Evolutionary conservation across 2,888 invertebrate genomes (phyloP), one percentile per base, ranked within the genome.

Genomic region (Baccha elongata): DNA sequence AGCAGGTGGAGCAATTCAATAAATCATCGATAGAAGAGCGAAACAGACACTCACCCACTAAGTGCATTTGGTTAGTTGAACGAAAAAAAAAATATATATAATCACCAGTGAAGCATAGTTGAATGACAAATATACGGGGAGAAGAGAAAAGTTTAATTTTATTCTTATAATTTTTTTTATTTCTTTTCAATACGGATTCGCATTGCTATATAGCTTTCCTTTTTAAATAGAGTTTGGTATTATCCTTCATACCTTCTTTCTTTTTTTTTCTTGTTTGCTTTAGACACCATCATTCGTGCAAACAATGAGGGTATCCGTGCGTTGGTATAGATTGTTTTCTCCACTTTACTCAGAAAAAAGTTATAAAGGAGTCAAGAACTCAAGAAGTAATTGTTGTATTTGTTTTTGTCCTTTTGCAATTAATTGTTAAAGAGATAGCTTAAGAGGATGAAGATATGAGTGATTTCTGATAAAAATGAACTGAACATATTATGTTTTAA

Each of bases 1-100:
- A 84, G 72, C 81, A 85, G 81, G 78, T 84, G 78, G 68, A 84
- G 65, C 65, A 75, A 84, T 78, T 85, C 81, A 84, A 85, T 85
- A 78, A 84, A 84, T 74, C 81, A 84, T 81, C 69, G 74, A 72
- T 65, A 58, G 55, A 74, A 74, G 50, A 69, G 42, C 42, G 60
- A 60, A 42, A 60, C 29, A 44, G 74, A 69, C 64, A 69, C 69
- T 74, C 64, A 46, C 40, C 79, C 53, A 53, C 29, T 48, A 40
- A 69, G 68, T 69, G 74, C 68, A 74, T 35, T 44, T 29, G 55
- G 29, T 10, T 29, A 4, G 29, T 13, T 15, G 10, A 7, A 23
- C n/a, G 8, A 17, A 58, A 7, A 58, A 17, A 35, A 55, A 50
- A 21, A 13, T 26, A 5, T 11, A 26, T 37, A 35, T 15, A 37